Percentiles rank a stretch among this genome's conserved stretches.
phyloP scores from a whole-genome alignment of 2,797 vertebrate species.

The Myotis findleyi region DNA sequence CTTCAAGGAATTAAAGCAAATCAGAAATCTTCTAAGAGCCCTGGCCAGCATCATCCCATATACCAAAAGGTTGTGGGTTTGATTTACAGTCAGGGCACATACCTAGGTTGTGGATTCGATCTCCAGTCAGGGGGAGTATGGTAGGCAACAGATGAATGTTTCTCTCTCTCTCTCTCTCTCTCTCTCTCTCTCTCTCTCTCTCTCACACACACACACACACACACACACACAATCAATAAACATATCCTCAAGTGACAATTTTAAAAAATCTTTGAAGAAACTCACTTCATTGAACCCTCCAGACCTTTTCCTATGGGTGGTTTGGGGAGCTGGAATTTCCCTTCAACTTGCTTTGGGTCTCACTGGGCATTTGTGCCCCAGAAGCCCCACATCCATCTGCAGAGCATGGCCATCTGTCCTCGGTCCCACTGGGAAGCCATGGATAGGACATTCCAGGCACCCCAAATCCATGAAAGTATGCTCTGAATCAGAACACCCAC shows the following conservation, averaged over 20 bases:
- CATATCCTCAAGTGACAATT: background rate
- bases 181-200: too few relatives aligned
- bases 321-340: background rate
- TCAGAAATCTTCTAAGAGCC: background rate
- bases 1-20: background rate
- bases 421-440: background rate
- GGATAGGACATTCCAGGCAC: background rate
- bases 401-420: background rate
- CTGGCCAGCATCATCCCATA: background rate
- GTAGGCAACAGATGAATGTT: background rate
- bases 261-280: background rate
- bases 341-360: background rate
- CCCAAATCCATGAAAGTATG: background rate
- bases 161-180: background rate
- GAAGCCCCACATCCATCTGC: background rate
- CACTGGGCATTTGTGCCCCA: too few relatives aligned
- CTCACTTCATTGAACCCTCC: background rate
- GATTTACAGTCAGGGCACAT: background rate
- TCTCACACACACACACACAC: too few relatives aligned
- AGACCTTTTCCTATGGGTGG: background rate
- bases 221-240: background rate
- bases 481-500: background rate
- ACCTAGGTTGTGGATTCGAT: background rate
- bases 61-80: background rate
- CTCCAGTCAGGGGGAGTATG: background rate